Base-by-base conservation (phyloP, 1,140 invertebrate genomes). In the Caenorhabditis brenneri region DNA sequence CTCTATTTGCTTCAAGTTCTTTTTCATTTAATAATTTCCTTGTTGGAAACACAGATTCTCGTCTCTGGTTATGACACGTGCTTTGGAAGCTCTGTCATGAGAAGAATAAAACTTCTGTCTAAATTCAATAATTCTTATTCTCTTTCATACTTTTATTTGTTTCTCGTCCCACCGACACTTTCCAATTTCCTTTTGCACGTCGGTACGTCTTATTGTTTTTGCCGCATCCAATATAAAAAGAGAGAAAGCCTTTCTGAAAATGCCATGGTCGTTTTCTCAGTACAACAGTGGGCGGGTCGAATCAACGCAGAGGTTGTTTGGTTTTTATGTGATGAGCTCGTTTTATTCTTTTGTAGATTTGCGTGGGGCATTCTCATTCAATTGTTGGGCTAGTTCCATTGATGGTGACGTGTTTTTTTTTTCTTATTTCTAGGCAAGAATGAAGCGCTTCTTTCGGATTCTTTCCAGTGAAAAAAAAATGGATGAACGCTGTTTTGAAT, bases 261-360 rank as follows among this genome's bases (percentile, higher is more conserved):
- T 19, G 58, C 19, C 29, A n/a, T 33, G 2, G 31, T 19, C 16
- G 10, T 33, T 33, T 42, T 42, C 12, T 5, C 39, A 42, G 39
- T 42, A 42, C 39, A 42, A 42, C 16, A 3, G 65, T 74, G 36
- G 65, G 65, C 22, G 65, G n/a, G 9, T 46, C 19, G 6, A 74
- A 19, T 24, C 33, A 15, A 65, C 29, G 36, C 4, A 33, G 42
- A 7, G 42, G 31, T 65, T 33, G 60, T 65, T 39, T 65, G 29
- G 22, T 5, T 12, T 74, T 74, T 74, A 74, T 74, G 65, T 19
- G 65, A 74, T 39, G 65, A 74, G 65, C 19, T 55, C n/a, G 6
- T 15, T n/a, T 51, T 19, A 19, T 51, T 19, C 48, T 51, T 51
- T 51, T n/a, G 19, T 55, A 55, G 58, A 19, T 36, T 16, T 65